A percentile compares a stretch with the other conserved stretches of the same genome.
Evolutionary conservation across 2,888 invertebrate species (phyloP).

Genomic region (Alviniconcha strummeri): DNA sequence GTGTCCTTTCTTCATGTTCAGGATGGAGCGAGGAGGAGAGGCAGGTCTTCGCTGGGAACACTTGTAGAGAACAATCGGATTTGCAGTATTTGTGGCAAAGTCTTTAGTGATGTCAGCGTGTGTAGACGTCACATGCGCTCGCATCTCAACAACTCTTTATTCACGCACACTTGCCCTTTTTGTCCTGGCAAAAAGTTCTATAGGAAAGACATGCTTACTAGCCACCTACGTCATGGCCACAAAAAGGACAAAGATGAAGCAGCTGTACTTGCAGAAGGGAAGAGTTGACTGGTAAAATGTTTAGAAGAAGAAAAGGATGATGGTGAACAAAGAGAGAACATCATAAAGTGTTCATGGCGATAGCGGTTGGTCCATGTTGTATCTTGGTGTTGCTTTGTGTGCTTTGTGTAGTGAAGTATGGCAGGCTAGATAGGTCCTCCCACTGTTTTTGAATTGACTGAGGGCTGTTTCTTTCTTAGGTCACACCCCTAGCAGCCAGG

Average conservation of each 20-base stretch:
- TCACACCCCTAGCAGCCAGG: conserved; percentile 17
- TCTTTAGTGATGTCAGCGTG: neutral
- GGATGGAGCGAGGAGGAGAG: neutral
- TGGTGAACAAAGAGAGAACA: conserved; percentile 21
- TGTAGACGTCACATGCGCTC: neutral
- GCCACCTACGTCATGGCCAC: neutral
- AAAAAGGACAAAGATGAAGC: neutral
- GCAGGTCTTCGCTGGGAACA: neutral
- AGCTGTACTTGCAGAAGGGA: neutral
- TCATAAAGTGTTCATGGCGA: neutral
- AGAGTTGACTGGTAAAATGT: neutral
- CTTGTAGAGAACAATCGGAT: neutral
- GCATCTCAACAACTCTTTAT: neutral
- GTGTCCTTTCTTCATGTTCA: neutral
- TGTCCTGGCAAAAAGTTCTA: neutral
- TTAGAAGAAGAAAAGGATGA: conserved; percentile 29
- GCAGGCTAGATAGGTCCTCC: no score
- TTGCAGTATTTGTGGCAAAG: neutral
- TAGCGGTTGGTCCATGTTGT: neutral
- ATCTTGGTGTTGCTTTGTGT: neutral
- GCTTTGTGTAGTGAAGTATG: no score
- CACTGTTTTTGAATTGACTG: conserved; percentile 14
- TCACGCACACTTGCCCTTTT: neutral
- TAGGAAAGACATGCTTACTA: neutral
- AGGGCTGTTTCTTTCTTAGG: conserved; percentile 31